Percentiles rank a stretch among this genome's conserved stretches.
Conservation (phyloP, 1,140 invertebrate species). For the Diachasmimorpha longicaudata region DNA sequence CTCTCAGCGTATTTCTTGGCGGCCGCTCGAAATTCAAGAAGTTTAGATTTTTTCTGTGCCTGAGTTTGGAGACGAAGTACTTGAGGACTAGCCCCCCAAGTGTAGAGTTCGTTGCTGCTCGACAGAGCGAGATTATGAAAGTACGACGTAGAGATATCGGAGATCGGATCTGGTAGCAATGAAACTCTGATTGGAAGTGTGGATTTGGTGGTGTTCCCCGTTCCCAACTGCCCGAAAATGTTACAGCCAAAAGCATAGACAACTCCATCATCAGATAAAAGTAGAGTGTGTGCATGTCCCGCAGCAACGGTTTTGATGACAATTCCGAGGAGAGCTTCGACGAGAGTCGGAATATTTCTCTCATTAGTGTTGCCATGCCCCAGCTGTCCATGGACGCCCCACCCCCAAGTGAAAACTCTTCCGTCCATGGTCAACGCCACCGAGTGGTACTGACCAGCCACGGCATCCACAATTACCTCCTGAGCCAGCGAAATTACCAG, state of each 20-base stretch:
- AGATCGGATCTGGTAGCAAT: slow-evolving; percentile 66
- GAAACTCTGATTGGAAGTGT: slow-evolving; percentile 67
- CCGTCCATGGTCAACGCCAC: slow-evolving; percentile 73
- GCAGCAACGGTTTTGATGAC: slow-evolving; percentile 65
- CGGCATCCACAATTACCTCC: slow-evolving; percentile 70
- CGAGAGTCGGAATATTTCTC: slow-evolving; percentile 66
- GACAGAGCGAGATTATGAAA: slow-evolving; percentile 82
- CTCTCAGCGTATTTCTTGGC: slow-evolving; percentile 44
- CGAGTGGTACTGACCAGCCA: slow-evolving; percentile 83
- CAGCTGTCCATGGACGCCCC: slow-evolving; percentile 85
- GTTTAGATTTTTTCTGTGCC: slow-evolving; percentile 66
- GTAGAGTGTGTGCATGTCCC: slow-evolving; percentile 79
- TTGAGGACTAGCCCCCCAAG: slow-evolving; percentile 82
- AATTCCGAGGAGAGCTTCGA: slow-evolving; percentile 54
- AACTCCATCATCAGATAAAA: slow-evolving; percentile 69
- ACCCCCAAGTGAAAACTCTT: slow-evolving; percentile 75
- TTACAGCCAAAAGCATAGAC: slow-evolving; percentile 81
- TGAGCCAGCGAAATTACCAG: slow-evolving; percentile 69
- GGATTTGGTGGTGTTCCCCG: slow-evolving; percentile 68
- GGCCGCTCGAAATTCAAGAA: slow-evolving; percentile 58
- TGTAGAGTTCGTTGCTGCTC: slow-evolving; percentile 71
- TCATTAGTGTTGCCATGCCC: slow-evolving; percentile 78
- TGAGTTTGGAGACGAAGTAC: slow-evolving; percentile 74
- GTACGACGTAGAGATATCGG: slow-evolving; percentile 75
- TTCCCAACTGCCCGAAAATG: slow-evolving; percentile 79